Evolutionary conservation across 2,113 vertebrate genomes (phyloP).

Genomic region (Brachyhypopomus occidentalis): DNA sequence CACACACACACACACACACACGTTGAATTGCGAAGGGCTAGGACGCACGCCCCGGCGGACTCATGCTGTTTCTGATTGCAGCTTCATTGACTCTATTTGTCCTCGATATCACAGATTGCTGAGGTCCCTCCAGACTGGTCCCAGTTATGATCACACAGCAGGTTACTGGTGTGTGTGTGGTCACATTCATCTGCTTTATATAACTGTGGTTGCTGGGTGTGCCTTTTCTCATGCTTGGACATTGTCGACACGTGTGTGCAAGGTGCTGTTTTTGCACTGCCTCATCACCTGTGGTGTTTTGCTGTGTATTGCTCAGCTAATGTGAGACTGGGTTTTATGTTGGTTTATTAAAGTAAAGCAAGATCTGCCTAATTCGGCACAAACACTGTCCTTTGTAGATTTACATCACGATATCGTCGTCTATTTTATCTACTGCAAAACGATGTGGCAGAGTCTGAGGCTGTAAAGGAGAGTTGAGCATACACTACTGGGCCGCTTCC

Average conservation of each 20-base stretch:
- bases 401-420: neutral
- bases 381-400: neutral
- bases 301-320: neutral
- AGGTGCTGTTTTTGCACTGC: neutral
- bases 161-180: constrained; percentile 12
- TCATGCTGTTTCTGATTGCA: constrained; percentile 10
- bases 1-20: neutral
- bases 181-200: neutral
- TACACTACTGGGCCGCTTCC: neutral
- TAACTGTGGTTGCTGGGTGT: neutral
- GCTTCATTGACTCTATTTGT: neutral
- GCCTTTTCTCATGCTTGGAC: neutral
- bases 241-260: neutral
- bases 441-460: neutral
- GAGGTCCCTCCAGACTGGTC: neutral
- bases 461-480: neutral
- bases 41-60: neutral
- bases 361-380: too few species aligned
- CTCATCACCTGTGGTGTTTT: neutral
- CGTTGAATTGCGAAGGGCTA: constrained; percentile 23
- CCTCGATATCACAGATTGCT: neutral
- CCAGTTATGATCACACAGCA: neutral
- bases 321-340: neutral
- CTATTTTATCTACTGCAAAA: neutral
- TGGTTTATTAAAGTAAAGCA: neutral